A percentile compares a stretch with the other conserved stretches of the same genome.
These are phyloP conservation scores for Tetropium fuscum DNA, from an alignment of 2,888 invertebrate genomes.

Conservation along the genomic window DNA sequence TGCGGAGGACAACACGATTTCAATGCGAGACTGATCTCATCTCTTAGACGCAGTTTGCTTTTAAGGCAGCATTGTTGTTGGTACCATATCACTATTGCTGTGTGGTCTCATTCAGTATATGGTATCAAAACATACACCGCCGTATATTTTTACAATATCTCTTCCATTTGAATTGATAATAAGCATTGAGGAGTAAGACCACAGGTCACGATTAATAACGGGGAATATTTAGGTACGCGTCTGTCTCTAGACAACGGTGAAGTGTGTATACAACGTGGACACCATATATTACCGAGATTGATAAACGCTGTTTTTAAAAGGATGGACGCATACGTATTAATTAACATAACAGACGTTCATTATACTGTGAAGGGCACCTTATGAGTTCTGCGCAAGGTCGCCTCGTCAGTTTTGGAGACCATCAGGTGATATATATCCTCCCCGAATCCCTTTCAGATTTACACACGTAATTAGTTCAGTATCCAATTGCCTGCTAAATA, in stretches of 20 bases:
- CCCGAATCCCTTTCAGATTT: not conserved
- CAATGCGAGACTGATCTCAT: too few species aligned
- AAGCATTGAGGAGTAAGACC: slow-evolving; percentile 20
- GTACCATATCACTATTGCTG: slow-evolving; percentile 9
- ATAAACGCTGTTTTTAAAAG: not conserved
- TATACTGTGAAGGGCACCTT: not conserved
- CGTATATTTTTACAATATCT: slow-evolving; percentile 6
- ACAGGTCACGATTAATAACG: slow-evolving; percentile 31
- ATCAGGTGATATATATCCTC: not conserved
- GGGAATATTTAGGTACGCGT: slow-evolving; percentile 18
- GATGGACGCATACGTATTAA: not conserved
- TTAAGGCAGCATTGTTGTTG: too few species aligned
- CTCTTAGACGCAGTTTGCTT: slow-evolving; percentile 1
- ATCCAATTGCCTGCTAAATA: too few species aligned
- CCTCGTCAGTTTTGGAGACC: not conserved
- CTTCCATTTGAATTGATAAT: slow-evolving; percentile 18
- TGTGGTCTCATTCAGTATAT: slow-evolving; percentile 12
- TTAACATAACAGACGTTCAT: not conserved
- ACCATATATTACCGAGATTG: not conserved
- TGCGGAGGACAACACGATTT: too few species aligned
- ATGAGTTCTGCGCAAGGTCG: slow-evolving; percentile 1
- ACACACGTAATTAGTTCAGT: too few species aligned
- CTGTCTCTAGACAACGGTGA: slow-evolving; percentile 26
- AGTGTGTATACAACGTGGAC: slow-evolving; percentile 21
- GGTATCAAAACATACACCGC: slow-evolving; percentile 10